phyloP scores from a whole-genome alignment of 2,797 vertebrate species.

The Loriculus beryllinus region DNA sequence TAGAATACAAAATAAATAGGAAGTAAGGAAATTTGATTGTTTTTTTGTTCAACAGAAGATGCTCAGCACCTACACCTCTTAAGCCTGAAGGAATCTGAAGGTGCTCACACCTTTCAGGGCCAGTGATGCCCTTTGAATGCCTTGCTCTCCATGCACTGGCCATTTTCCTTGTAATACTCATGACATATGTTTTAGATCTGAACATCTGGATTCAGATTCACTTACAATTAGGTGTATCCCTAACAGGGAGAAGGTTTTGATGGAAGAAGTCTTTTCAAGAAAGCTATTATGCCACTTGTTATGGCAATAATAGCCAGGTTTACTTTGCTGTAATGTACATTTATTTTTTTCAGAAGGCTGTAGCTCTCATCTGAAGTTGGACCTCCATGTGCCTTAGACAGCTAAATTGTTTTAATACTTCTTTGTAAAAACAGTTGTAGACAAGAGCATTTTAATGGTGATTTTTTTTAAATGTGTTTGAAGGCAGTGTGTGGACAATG shows the following conservation, averaged over 20 bases:
- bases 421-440: slow-evolving; percentile 14
- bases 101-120: background rate
- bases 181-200: background rate
- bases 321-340: background rate
- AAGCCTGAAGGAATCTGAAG: background rate
- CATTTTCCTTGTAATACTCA: accelerated
- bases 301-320: background rate
- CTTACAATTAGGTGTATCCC: background rate
- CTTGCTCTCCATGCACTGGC: background rate
- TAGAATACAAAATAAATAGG: background rate
- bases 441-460: slow-evolving; percentile 3
- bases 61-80: background rate
- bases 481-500: background rate
- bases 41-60: background rate
- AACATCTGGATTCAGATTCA: slow-evolving; percentile 32
- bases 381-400: background rate
- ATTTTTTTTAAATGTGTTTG: slow-evolving; percentile 18
- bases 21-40: background rate
- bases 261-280: slow-evolving; percentile 14
- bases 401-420: slow-evolving; percentile 10
- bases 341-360: background rate
- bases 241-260: background rate
- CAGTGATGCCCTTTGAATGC: background rate
- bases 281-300: background rate
- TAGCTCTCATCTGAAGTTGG: background rate